phyloP scores from a whole-genome alignment of 2,113 vertebrate genomes.

The Gulo gulo region DNA sequence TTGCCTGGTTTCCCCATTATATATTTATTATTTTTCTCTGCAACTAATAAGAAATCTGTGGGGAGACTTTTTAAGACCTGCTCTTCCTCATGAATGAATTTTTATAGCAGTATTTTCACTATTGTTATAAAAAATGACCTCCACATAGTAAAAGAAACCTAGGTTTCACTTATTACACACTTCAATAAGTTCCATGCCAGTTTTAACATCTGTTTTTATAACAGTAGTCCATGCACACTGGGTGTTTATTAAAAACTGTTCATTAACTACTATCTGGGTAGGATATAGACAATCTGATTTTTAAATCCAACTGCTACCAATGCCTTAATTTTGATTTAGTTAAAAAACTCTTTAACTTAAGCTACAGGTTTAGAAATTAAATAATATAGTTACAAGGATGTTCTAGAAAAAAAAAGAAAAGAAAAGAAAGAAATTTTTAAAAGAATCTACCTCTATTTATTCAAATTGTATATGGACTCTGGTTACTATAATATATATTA shows the following conservation, averaged over 20 bases:
- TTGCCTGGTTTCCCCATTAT: slow-evolving; percentile 34
- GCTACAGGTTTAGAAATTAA: slow-evolving; percentile 17
- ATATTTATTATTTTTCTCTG: slow-evolving; percentile 27
- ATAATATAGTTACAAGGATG: background rate
- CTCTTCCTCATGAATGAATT: slow-evolving; percentile 35
- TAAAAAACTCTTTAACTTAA: slow-evolving; percentile 22
- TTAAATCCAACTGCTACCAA: slow-evolving; percentile 37
- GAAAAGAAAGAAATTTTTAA: background rate
- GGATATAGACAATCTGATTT: slow-evolving; percentile 7
- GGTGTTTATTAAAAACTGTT: slow-evolving; percentile 46
- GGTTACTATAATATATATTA: slow-evolving; percentile 8
- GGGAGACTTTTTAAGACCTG: slow-evolving; percentile 22
- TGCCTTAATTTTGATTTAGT: slow-evolving; percentile 11
- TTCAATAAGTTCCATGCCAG: slow-evolving; percentile 15
- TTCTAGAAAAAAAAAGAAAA: background rate
- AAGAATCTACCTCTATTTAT: background rate
- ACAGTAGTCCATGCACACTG: background rate
- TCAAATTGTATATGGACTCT: slow-evolving; percentile 2
- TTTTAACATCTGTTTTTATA: slow-evolving; percentile 58
- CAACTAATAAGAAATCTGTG: slow-evolving; percentile 43
- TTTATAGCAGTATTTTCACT: slow-evolving; percentile 52
- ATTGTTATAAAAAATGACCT: slow-evolving; percentile 31
- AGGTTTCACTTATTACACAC: slow-evolving; percentile 45
- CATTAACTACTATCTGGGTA: slow-evolving; percentile 3
- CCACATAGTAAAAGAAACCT: slow-evolving; percentile 30